phyloP scores from a whole-genome alignment of 1,140 invertebrate genomes.

The Heliconius himera region DNA sequence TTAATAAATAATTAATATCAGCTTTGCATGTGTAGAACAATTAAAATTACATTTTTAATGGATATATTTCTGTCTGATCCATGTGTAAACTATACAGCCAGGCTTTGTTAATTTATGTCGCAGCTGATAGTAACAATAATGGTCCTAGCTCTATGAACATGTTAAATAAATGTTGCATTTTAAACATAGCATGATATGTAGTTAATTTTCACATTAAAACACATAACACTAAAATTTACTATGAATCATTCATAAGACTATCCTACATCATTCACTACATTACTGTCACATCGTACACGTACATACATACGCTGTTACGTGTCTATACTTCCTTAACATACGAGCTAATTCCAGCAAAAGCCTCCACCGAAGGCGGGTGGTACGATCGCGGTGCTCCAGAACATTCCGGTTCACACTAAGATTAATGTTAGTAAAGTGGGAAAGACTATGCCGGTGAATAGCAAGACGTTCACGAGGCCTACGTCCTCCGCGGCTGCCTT shows the following conservation, averaged over 20 bases:
- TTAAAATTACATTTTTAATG: neutral
- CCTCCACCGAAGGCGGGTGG: conserved; percentile 50
- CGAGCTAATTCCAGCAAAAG: conserved; percentile 49
- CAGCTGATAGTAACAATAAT: neutral
- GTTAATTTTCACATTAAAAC: neutral
- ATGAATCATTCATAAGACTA: neutral
- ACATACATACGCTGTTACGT: conserved; percentile 3
- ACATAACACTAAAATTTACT: neutral
- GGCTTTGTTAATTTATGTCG: neutral
- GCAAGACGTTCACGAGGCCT: conserved; percentile 54
- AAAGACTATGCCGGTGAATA: conserved; percentile 62
- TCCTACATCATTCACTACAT: neutral
- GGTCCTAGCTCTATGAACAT: neutral
- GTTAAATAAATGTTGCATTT: neutral
- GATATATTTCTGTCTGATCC: conserved; percentile 3
- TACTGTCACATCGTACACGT: conserved; percentile 1
- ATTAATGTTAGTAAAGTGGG: conserved; percentile 66
- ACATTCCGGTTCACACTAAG: conserved; percentile 68
- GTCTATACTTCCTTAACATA: conserved; percentile 7
- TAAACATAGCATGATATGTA: neutral
- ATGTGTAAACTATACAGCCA: neutral
- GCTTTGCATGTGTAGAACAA: conserved; percentile 9
- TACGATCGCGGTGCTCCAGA: conserved; percentile 68
- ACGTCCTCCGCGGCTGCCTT: conserved; percentile 47
- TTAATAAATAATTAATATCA: no score